Evolutionary conservation across 1,140 invertebrate genomes (phyloP).

Genomic region (Batillaria attramentaria): DNA sequence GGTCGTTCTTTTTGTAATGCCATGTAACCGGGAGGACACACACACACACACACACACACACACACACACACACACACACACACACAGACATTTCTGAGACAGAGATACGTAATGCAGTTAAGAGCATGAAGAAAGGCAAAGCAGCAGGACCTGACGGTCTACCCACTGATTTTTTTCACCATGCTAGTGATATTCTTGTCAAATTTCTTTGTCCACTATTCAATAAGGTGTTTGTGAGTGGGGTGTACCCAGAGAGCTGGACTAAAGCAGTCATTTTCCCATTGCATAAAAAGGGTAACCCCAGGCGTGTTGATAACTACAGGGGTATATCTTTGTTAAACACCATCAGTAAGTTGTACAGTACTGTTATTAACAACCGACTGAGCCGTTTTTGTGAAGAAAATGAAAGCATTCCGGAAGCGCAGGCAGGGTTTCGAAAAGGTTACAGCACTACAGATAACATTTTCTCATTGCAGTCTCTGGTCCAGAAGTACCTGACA

Average conservation of each 20-base stretch:
- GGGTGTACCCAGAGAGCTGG: constrained; percentile 20
- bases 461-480: neutral
- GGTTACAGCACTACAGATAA: neutral
- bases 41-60: no score
- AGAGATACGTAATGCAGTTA: neutral
- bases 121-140: neutral
- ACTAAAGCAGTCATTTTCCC: constrained; percentile 18
- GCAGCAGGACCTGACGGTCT: neutral
- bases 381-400: constrained; percentile 10
- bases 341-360: constrained; percentile 19
- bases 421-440: neutral
- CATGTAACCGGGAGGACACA: no score
- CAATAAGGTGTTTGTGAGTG: constrained; percentile 23
- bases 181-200: neutral
- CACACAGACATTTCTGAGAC: neutral
- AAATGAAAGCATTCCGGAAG: constrained; percentile 1
- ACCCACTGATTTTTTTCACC: neutral
- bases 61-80: neutral
- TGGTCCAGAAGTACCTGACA: constrained; percentile 11
- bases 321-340: constrained; percentile 21
- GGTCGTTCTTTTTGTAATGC: no score
- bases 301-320: constrained; percentile 17
- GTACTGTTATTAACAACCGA: constrained; percentile 12
- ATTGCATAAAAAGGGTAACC: constrained; percentile 30
- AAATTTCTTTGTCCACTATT: constrained; percentile 19